A percentile compares a stretch with the other conserved stretches of the same genome.
Conservation (phyloP, 92 coral and sea anemone genomes). For the Palythoa heliodiscus region DNA sequence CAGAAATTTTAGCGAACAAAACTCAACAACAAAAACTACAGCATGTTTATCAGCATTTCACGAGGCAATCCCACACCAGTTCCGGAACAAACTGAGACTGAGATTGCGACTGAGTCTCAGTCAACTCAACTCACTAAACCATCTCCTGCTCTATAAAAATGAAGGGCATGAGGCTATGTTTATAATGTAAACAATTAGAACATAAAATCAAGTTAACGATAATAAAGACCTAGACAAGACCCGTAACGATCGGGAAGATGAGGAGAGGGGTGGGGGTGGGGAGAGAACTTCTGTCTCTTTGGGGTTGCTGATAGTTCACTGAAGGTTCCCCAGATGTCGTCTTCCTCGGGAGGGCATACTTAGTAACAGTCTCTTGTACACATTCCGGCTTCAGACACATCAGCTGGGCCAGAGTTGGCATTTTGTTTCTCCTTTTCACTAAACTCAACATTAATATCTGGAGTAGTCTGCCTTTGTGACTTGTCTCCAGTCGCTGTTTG, state of each 20-base stretch:
- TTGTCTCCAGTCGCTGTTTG: neutral
- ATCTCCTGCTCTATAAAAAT: neutral
- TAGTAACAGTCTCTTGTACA: neutral
- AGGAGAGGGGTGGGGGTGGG: too few relatives aligned
- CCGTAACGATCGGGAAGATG: neutral
- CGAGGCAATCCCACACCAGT: too few relatives aligned
- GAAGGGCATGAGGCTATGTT: neutral
- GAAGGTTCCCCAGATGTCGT: neutral
- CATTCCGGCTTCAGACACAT: conserved; percentile 11
- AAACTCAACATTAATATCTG: neutral
- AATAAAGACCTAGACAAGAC: conserved; percentile 3
- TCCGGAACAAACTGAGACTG: too few relatives aligned
- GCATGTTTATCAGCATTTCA: too few relatives aligned
- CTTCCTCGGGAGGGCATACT: neutral
- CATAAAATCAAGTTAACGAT: neutral
- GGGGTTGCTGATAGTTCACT: neutral
- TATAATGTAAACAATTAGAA: neutral
- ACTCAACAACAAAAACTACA: too few relatives aligned
- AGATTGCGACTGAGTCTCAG: neutral
- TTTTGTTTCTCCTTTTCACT: conserved; percentile 4
- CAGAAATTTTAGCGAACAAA: too few relatives aligned
- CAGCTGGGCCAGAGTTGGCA: conserved; percentile 1
- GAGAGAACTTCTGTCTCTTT: conserved; percentile 21
- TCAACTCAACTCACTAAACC: neutral
- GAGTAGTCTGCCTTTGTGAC: conserved; percentile 8